phyloP scores from a whole-genome alignment of 2,113 vertebrate species.

The Meles meles region DNA sequence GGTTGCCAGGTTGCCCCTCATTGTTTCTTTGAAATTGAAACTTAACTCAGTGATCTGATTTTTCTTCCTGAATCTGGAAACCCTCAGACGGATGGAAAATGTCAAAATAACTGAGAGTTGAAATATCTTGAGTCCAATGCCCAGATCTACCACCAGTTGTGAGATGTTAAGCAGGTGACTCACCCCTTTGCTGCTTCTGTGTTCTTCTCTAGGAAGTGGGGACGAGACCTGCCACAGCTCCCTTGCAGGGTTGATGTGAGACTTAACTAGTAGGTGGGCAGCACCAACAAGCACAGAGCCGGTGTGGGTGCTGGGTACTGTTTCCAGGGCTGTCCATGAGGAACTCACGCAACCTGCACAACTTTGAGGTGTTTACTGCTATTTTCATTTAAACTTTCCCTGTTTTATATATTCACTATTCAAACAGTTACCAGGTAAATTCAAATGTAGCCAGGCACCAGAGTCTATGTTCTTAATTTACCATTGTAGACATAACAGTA shows the following conservation, averaged over 20 bases:
- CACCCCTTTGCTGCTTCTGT: not conserved
- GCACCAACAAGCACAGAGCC: rapidly evolving
- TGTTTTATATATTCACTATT: not conserved
- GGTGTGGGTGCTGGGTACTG: rapidly evolving
- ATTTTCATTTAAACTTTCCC: not conserved
- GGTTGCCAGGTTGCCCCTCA: no score
- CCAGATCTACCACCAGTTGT: no score
- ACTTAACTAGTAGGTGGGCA: not conserved
- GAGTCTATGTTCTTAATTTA: not conserved
- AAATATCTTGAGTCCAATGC: not conserved
- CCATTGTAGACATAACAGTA: not conserved
- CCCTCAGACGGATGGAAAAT: not conserved
- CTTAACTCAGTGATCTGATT: not conserved
- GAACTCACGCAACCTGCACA: no score
- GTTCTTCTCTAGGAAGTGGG: not conserved
- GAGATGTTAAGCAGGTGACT: not conserved
- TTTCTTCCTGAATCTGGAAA: not conserved
- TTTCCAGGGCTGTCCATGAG: not conserved
- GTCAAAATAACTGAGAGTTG: not conserved
- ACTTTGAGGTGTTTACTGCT: not conserved
- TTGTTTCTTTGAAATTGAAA: not conserved
- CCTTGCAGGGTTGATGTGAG: not conserved
- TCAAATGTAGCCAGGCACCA: not conserved
- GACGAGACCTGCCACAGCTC: not conserved
- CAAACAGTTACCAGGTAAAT: not conserved